Base-by-base conservation (phyloP, 2,888 invertebrate genomes). In the Camptogramma bilineatum region DNA sequence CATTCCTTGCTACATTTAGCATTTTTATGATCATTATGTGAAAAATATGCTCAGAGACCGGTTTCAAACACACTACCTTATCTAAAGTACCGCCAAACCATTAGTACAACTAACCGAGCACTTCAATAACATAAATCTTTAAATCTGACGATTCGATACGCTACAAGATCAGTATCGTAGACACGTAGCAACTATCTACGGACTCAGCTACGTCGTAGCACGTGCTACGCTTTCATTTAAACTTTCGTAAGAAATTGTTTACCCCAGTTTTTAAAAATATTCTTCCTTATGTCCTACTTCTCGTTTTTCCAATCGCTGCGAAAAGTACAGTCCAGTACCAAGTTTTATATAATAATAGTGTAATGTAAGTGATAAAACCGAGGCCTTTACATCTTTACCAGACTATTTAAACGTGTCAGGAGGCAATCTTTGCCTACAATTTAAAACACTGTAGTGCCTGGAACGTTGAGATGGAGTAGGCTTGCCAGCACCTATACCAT, bases 131-230 rank as follows among this genome's bases (percentile, higher is more conserved):
- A n/a, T 53, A 39, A 39, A 39, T 39, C 34, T 53, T 53, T 19
- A 21, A 42, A 53, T 53, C 39, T 42, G 16, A 13, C 50, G 24
- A 51, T 51, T 51, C 16, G 47, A 55, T 55, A 19, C 47, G 47
- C 19, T 55, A 47, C 47, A 19, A 47, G 55, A 55, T 55, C 47
- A 31, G 47, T 48, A 48, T 55, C 55, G 62, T 55, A 51, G 44
- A 34, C 62, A 57, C 62, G 56, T 62, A 62, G 51, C 34, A 46
- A 34, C 9, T 28, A 44, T 39, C 62, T 51, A 57, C 51, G 58
- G 42, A 54, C 52, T 19, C 58, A 28, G 57, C 57, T 56, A 56
- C 62, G 62, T 44, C 56, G 62, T 56, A 62, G 62, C 62, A 51
- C 47, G 47, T 56, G 52, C 47, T 56, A 62, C 62, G 46, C 56